A percentile compares a stretch with the other conserved stretches of the same genome.
phyloP scores from a whole-genome alignment of 2,797 vertebrate species.

The Benthosema pterotum region DNA sequence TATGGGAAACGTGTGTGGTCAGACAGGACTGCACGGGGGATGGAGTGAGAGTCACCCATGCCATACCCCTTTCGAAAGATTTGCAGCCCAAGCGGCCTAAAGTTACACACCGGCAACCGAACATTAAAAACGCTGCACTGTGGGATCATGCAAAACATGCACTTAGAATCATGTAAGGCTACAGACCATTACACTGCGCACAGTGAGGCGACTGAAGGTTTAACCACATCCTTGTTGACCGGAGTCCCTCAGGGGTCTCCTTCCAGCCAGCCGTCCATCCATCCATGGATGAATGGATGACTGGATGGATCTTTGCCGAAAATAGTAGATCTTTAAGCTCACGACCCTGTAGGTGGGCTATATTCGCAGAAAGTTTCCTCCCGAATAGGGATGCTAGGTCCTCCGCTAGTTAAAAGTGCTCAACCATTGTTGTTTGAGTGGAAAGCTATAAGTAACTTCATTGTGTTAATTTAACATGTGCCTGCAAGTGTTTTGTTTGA shows the following conservation, averaged over 20 bases:
- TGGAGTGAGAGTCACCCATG: not conserved
- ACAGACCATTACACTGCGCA: slow-evolving; percentile 28
- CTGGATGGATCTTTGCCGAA: too few relatives aligned
- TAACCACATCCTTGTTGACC: not conserved
- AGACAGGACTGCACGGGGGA: not conserved
- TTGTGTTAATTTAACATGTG: too few relatives aligned
- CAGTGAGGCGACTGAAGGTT: slow-evolving; percentile 14
- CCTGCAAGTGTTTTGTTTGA: too few relatives aligned
- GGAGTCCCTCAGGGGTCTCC: too few relatives aligned
- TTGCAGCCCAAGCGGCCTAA: not conserved
- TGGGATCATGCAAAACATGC: not conserved
- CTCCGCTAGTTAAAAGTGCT: not conserved
- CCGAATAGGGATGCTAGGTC: too few relatives aligned
- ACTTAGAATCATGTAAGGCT: not conserved
- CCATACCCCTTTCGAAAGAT: slow-evolving; percentile 2
- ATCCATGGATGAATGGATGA: too few relatives aligned
- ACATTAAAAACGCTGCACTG: slow-evolving; percentile 3
- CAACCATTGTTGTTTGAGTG: too few relatives aligned
- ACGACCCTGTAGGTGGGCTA: too few relatives aligned
- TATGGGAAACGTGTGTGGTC: slow-evolving; percentile 32
- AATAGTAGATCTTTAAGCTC: too few relatives aligned
- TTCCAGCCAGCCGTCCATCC: too few relatives aligned
- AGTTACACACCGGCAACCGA: not conserved
- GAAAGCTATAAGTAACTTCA: too few relatives aligned
- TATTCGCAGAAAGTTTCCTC: too few relatives aligned